Base-by-base conservation (phyloP, 1,140 invertebrate species). In the Temnothorax longispinosus region DNA sequence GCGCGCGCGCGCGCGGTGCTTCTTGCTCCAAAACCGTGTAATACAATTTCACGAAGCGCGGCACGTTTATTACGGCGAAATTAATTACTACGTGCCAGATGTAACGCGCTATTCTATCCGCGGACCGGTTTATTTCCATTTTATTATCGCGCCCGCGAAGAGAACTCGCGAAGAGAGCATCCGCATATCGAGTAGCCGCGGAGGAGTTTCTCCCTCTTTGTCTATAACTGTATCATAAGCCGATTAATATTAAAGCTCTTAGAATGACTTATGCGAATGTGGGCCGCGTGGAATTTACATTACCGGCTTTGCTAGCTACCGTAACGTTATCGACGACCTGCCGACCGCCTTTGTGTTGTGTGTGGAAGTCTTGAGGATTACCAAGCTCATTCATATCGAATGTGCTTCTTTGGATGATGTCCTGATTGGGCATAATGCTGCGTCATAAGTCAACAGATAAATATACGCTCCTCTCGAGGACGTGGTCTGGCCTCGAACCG, bases 391-490 rank as follows among this genome's bases (percentile, higher is more conserved):
- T 85, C 72, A 52, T 67, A 69, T 52, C 47, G 50, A 78, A 54
- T 58, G 44, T 44, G 54, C 71, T 77, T 38, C 21, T 52, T 54
- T 32, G 69, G 77, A 71, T 35, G 85, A 82, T 76, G 62, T 82
- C 41, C 80, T 65, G 87, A 88, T 88, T 85, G 88, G 32, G 54
- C 80, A 72, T 88, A 89, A 89, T 64, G 81, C 75, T 62, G 77
- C 87, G 88, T 89, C 88, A 87, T 86, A 76, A 89, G 85, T 89
- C 71, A 89, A 72, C 71, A 18, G 60, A 86, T 69, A 82, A 88
- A 82, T 82, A 72, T 87, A 60, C 27, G 65, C 67, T 72, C 44
- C 27, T 75, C 74, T 65, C 88, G 76, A 87, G 84, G 76, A 81
- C 84, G 71, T 41, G 67, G 38, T 80, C 60, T 71, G 76, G 50